Conservation (phyloP, 2,888 invertebrate genomes). For the Archaeoteleia sp. region DNA sequence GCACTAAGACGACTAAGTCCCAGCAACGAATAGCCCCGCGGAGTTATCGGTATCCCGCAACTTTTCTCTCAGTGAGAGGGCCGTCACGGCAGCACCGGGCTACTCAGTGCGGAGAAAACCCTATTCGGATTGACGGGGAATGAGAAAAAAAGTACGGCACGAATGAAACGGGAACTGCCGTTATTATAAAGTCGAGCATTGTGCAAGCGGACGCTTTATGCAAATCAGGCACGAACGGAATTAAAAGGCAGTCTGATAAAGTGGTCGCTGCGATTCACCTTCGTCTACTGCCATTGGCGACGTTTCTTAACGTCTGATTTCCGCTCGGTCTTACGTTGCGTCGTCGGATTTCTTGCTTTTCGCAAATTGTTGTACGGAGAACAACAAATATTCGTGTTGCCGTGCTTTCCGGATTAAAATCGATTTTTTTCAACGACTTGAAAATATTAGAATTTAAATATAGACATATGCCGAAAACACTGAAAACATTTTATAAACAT, state of each 20-base stretch:
- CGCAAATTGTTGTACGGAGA: conserved; percentile 21
- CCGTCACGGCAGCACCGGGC: conserved; percentile 15
- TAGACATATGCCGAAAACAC: too few species aligned
- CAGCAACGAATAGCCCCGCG: too few species aligned
- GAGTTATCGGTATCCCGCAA: conserved; percentile 1
- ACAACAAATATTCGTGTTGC: conserved; percentile 31
- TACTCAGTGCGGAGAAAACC: conserved; percentile 26
- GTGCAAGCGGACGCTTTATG: conserved; percentile 59
- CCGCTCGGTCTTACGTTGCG: conserved; percentile 35
- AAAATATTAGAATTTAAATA: too few species aligned
- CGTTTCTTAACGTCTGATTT: conserved; percentile 53
- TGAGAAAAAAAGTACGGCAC: conserved; percentile 29
- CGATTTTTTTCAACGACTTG: too few species aligned
- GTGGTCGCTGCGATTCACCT: conserved; percentile 62
- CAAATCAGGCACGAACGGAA: conserved; percentile 65
- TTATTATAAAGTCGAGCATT: conserved; percentile 53
- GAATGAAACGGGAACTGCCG: conserved; percentile 39
- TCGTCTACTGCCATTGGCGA: conserved; percentile 52
- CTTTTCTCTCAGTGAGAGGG: conserved; percentile 22
- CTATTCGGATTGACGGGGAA: conserved; percentile 33
- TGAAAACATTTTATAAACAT: too few species aligned
- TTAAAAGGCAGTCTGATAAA: conserved; percentile 65
- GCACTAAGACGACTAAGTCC: too few species aligned
- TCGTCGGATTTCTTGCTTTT: conserved; percentile 22
- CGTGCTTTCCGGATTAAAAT: too few species aligned